Conservation (phyloP, 2,888 invertebrate species). For the Rotaria sp. region DNA sequence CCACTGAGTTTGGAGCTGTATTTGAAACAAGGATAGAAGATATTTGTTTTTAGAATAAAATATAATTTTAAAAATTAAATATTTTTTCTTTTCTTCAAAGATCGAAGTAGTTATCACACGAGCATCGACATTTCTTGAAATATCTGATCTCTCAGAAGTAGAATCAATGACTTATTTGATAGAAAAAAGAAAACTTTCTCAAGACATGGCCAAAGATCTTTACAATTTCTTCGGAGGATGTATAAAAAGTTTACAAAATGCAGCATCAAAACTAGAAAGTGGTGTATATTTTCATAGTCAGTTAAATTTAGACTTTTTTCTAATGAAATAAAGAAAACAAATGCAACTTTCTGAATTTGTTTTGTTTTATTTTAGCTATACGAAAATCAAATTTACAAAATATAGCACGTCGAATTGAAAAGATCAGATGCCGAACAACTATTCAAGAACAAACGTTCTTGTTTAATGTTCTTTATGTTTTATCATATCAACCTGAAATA, state of each 20-base stretch:
- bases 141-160: neutral
- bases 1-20: neutral
- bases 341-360: neutral
- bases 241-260: conserved; percentile 17
- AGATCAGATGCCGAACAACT: neutral
- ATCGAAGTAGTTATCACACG: conserved; percentile 8
- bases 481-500: neutral
- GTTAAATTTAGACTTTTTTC: neutral
- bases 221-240: neutral
- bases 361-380: neutral
- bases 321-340: neutral
- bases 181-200: neutral
- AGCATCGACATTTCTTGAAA: neutral
- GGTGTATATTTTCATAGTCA: neutral
- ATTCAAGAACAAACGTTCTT: neutral
- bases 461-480: neutral
- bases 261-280: neutral
- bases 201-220: neutral
- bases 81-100: neutral
- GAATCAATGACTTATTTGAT: neutral
- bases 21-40: neutral
- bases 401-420: neutral
- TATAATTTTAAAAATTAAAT: too few relatives aligned
- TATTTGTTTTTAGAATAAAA: neutral
- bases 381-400: neutral